Percentiles rank a stretch among this genome's conserved stretches.
Evolutionary conservation across 2,888 invertebrate genomes (phyloP).

Genomic region (Melikaiella ostensackeni): DNA sequence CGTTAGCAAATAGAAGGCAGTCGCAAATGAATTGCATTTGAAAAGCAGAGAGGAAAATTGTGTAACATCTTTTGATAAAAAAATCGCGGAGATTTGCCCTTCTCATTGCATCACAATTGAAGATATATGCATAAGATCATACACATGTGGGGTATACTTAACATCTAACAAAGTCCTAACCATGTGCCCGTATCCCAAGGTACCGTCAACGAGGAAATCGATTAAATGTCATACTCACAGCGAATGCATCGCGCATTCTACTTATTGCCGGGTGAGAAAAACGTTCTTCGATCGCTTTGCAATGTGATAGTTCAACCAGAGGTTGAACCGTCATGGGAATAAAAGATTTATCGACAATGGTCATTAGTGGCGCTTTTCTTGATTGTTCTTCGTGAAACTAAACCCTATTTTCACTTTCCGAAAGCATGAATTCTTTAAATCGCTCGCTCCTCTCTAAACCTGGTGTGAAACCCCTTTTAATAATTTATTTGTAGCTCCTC

Average conservation of each 20-base stretch:
- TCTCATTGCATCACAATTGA: background rate
- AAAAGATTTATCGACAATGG: conserved; percentile 25
- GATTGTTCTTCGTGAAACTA: conserved; percentile 30
- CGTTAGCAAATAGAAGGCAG: background rate
- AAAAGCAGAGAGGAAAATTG: background rate
- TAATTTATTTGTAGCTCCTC: background rate
- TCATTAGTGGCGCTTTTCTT: conserved; percentile 21
- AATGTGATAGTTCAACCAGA: conserved; percentile 8
- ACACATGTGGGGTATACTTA: background rate
- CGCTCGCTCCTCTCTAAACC: background rate
- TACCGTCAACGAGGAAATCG: conserved; percentile 25
- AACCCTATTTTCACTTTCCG: conserved; percentile 2
- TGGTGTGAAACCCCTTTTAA: background rate
- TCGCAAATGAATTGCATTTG: background rate
- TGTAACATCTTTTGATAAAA: conserved; percentile 5
- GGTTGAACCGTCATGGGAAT: conserved; percentile 19
- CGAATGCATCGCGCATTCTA: conserved; percentile 14
- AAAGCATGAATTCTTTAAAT: background rate
- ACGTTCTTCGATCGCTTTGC: conserved; percentile 13
- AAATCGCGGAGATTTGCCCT: background rate
- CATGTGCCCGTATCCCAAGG: background rate
- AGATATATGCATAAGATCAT: background rate
- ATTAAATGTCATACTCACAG: conserved; percentile 32
- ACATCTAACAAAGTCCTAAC: background rate
- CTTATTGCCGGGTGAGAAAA: conserved; percentile 15